phyloP scores from a whole-genome alignment of 2,888 invertebrate species.

The Carpatolechia fugitivella region DNA sequence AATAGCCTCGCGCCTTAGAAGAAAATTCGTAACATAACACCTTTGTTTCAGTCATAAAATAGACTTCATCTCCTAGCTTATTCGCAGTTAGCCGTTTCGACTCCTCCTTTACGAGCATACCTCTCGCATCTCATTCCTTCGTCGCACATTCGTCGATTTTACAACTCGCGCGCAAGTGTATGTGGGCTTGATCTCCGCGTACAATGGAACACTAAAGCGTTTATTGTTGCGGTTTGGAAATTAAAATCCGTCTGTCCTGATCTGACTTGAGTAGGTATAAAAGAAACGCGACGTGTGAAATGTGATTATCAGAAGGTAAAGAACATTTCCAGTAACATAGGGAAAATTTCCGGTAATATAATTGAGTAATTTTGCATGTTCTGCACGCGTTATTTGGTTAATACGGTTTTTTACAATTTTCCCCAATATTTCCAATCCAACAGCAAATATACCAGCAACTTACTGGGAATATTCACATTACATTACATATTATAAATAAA shows the following conservation, averaged over 20 bases:
- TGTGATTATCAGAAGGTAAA: background rate
- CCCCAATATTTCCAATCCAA: too few relatives aligned
- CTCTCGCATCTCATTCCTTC: slow-evolving; percentile 13
- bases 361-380: too few relatives aligned
- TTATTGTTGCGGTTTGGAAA: slow-evolving; percentile 78
- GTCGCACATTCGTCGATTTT: slow-evolving; percentile 37
- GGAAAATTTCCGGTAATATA: too few relatives aligned
- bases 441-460: too few relatives aligned
- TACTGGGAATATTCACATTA: too few relatives aligned
- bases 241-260: slow-evolving; percentile 74
- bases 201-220: slow-evolving; percentile 76
- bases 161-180: slow-evolving; percentile 39
- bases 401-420: too few relatives aligned
- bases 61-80: background rate
- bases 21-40: background rate
- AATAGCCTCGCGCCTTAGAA: too few relatives aligned
- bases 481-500: too few relatives aligned
- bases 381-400: too few relatives aligned
- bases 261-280: too few relatives aligned
- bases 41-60: background rate
- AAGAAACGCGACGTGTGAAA: too few relatives aligned
- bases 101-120: background rate
- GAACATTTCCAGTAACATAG: too few relatives aligned
- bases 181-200: slow-evolving; percentile 39
- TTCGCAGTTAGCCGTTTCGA: background rate